Percentiles rank a stretch among this genome's conserved stretches.
Evolutionary conservation across 2,888 invertebrate genomes (phyloP).

Genomic region (Drosophila parthenogenetica): DNA sequence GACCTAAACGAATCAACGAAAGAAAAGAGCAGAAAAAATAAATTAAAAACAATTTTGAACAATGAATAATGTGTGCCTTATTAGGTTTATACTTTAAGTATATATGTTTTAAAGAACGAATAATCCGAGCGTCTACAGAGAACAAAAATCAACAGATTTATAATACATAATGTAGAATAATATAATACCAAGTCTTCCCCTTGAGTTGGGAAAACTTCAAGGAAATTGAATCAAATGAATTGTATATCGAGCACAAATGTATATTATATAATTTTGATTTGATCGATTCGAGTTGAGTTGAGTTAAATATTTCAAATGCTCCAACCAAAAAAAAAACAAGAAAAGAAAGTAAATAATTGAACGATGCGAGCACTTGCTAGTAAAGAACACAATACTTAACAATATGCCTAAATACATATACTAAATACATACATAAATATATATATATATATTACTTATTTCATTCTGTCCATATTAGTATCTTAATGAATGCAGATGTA

Average conservation of each 20-base stretch:
- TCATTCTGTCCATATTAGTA: constrained; percentile 65
- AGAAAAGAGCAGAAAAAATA: constrained; percentile 6
- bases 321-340: constrained; percentile 12
- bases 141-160: constrained; percentile 23
- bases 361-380: constrained; percentile 15
- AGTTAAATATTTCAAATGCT: constrained; percentile 5
- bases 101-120: constrained; percentile 48
- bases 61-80: constrained; percentile 84
- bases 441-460: constrained; percentile 31
- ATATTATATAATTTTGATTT: constrained; percentile 33
- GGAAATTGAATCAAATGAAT: constrained; percentile 1
- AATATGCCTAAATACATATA: constrained; percentile 13
- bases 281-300: constrained; percentile 19
- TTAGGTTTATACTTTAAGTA: constrained; percentile 83
- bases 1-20: constrained; percentile 11
- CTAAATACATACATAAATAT: constrained; percentile 11
- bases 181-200: constrained; percentile 42
- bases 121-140: constrained; percentile 1
- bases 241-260: constrained; percentile 53
- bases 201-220: not conserved
- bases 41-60: constrained; percentile 48
- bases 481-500: constrained; percentile 44
- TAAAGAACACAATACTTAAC: constrained; percentile 22
- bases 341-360: not conserved
- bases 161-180: constrained; percentile 65